Evolutionary conservation across 2,888 invertebrate species (phyloP), one percentile per base, ranked within the genome.

Genomic region (Drosophila fulvimacula): DNA sequence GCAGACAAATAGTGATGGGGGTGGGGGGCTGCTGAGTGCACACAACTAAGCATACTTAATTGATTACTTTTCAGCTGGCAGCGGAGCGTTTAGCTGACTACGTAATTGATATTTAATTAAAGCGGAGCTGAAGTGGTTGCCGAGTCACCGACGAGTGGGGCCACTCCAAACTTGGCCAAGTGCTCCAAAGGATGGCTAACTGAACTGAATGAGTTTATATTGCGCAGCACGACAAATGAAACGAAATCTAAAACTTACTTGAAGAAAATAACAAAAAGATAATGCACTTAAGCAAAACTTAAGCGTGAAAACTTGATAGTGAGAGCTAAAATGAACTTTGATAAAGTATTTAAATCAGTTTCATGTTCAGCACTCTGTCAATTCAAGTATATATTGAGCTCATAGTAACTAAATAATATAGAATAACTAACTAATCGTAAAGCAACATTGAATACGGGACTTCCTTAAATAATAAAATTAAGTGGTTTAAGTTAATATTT

Each of bases 91-190:
- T 57, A 60, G 61, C 59, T 67, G 69, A 61, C 76, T 67, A 70
- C 68, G 88, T 88, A 83, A 88, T 83, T 88, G 88, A 88, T 83
- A 86, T 83, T 86, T 83, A 83, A 83, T 83, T 83, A 83, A 86
- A 83, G 81, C 88, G 66, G 76, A 76, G 69, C 56, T 73, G 36
- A 85, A 88, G 82, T 67, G 71, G 65, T 73, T 88, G 72, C 82
- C 80, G 57, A 68, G 76, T 70, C 76, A 84, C 53, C 57, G 30
- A 19, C 51, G 41, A 76, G 65, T 77, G 66, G 46, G 62, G 44
- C 57, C 62, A 67, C 62, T 77, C 11, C 24, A 58, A 42, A 41
- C 34, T 36, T 42, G 59, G 51, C 39, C 36, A 60, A 74, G 82
- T 55, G 57, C 46, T 56, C 36, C 48, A 11, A 48, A 24, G 44